Evolutionary conservation across 2,797 vertebrate genomes (phyloP).

Genomic region (Geotrypetes seraphini): DNA sequence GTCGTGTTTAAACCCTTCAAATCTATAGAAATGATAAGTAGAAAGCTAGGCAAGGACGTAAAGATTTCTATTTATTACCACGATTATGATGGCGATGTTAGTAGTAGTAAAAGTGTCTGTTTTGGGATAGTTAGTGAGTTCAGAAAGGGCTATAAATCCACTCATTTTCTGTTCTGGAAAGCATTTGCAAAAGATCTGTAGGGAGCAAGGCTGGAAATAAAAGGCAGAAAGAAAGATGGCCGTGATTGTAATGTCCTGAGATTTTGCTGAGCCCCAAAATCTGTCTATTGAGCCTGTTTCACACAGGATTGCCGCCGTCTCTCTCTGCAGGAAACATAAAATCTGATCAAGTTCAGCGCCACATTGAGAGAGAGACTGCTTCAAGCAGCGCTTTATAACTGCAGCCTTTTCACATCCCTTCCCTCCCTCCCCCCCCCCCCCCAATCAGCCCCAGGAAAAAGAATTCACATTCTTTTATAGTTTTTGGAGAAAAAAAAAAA

Average conservation of each 20-base stretch:
- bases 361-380: slow-evolving; percentile 71
- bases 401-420: slow-evolving; percentile 69
- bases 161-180: slow-evolving; percentile 41
- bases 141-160: slow-evolving; percentile 44
- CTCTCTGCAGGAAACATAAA: slow-evolving; percentile 87
- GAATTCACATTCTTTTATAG: slow-evolving; percentile 74
- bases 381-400: slow-evolving; percentile 87
- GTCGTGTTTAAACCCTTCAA: background rate
- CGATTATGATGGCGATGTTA: too few species aligned
- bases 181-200: slow-evolving; percentile 59
- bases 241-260: slow-evolving; percentile 74
- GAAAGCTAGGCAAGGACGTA: slow-evolving; percentile 1
- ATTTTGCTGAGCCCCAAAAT: slow-evolving; percentile 56
- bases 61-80: slow-evolving; percentile 2
- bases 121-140: slow-evolving; percentile 44
- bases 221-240: slow-evolving; percentile 69
- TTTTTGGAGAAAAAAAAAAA: slow-evolving; percentile 37
- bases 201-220: slow-evolving; percentile 63
- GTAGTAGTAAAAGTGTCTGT: slow-evolving; percentile 28
- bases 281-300: slow-evolving; percentile 72
- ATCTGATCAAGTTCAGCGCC: slow-evolving; percentile 97
- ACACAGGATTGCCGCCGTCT: slow-evolving; percentile 69
- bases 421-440: slow-evolving; percentile 62
- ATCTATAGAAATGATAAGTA: too few species aligned
- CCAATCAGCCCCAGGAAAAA: slow-evolving; percentile 70